These are phyloP conservation scores for Etheostoma nigrum DNA, from an alignment of 2,797 vertebrate species.

Conservation along the genomic window DNA sequence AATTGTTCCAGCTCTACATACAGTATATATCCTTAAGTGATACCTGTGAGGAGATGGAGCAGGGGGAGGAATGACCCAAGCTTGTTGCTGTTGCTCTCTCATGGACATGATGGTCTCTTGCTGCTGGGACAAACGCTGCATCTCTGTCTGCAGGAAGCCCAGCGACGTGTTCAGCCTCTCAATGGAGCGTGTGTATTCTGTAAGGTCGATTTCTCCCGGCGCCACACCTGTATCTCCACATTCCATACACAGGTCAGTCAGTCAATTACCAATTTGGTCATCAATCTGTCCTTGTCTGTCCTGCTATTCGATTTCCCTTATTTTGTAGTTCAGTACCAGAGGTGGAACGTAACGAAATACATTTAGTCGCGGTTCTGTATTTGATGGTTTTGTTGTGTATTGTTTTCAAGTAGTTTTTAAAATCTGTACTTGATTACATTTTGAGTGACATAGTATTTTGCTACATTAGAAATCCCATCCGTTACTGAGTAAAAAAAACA, in stretches of 20 bases:
- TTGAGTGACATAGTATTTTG: too few species aligned
- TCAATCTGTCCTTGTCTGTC: background rate
- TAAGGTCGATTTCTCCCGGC: constrained; percentile 89
- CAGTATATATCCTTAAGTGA: background rate
- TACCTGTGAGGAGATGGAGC: constrained; percentile 82
- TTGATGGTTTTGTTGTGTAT: too few species aligned
- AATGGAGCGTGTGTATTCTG: constrained; percentile 95
- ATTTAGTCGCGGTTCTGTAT: too few species aligned
- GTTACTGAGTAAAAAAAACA: too few species aligned
- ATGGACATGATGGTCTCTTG: constrained; percentile 97
- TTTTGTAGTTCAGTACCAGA: background rate
- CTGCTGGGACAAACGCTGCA: constrained; percentile 96
- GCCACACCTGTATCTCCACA: constrained; percentile 64
- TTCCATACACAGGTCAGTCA: background rate
- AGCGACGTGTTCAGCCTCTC: constrained; percentile 94
- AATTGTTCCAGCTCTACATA: too few species aligned
- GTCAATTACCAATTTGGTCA: background rate
- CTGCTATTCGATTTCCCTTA: background rate
- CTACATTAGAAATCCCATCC: too few species aligned
- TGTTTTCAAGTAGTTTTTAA: too few species aligned
- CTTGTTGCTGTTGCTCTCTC: constrained; percentile 92
- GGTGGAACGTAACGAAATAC: too few species aligned
- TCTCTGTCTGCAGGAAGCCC: constrained; percentile 94
- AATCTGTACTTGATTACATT: too few species aligned
- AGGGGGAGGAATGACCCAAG: constrained; percentile 95